phyloP scores from a whole-genome alignment of 1,140 invertebrate species.

The Trichomalopsis sarcophagae region DNA sequence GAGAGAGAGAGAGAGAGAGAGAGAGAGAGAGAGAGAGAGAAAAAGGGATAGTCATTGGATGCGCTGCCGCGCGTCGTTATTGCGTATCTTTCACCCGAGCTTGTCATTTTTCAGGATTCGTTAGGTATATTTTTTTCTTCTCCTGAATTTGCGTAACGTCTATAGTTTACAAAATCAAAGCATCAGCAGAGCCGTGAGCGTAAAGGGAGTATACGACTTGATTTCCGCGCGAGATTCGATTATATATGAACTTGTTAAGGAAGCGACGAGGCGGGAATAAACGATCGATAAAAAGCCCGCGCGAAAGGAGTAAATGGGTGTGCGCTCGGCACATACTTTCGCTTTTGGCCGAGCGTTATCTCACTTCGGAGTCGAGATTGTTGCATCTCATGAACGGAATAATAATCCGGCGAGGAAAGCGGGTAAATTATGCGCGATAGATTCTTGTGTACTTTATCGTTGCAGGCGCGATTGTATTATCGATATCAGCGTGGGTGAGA shows the following conservation, averaged over 20 bases:
- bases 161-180: too few relatives aligned
- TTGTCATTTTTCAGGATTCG: not conserved
- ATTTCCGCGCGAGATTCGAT: too few relatives aligned
- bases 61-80: not conserved
- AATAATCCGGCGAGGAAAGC: not conserved
- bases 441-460: conserved; percentile 26
- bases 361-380: not conserved
- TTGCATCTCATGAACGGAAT: conserved; percentile 20
- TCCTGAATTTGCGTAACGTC: too few relatives aligned
- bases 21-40: not conserved
- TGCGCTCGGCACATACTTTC: not conserved
- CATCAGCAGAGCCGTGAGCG: too few relatives aligned
- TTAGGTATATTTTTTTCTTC: not conserved
- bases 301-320: too few relatives aligned
- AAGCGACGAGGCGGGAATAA: not conserved
- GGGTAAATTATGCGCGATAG: conserved; percentile 30
- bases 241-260: too few relatives aligned
- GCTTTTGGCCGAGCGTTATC: not conserved
- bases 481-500: not conserved
- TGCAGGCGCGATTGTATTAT: conserved; percentile 26
- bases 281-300: not conserved
- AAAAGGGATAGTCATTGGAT: not conserved
- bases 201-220: too few relatives aligned
- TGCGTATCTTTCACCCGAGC: not conserved
- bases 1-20: not conserved